These are phyloP conservation scores for Coilia nasus DNA, from an alignment of 2,797 vertebrate genomes.

Conservation along the genomic window DNA sequence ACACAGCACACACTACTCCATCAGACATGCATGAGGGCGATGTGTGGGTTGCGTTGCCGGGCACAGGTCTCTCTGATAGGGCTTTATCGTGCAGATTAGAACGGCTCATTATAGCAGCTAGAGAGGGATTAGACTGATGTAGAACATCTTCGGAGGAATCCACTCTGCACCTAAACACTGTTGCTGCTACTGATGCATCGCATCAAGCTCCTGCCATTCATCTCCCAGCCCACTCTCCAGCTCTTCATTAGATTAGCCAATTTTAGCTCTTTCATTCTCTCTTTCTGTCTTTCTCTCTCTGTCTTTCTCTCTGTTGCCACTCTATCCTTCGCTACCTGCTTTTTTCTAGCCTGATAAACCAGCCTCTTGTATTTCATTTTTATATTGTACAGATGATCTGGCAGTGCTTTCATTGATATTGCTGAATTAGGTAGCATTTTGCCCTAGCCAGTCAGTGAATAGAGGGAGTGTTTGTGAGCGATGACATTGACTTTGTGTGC, in stretches of 20 bases:
- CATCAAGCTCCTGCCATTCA: not conserved
- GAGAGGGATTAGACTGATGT: not conserved
- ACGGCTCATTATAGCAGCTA: conserved; percentile 21
- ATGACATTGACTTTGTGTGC: too few relatives aligned
- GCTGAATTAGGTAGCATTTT: too few relatives aligned
- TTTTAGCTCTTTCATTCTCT: too few relatives aligned
- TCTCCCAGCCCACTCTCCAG: not conserved
- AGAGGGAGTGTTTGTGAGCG: too few relatives aligned
- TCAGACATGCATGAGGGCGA: not conserved
- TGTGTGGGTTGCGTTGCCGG: not conserved
- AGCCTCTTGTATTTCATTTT: too few relatives aligned
- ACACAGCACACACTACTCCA: not conserved
- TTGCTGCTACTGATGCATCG: not conserved
- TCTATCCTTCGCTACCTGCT: not conserved
- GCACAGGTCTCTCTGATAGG: not conserved
- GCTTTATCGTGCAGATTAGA: conserved; percentile 28
- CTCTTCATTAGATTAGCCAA: not conserved
- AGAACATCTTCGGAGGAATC: conserved; percentile 26
- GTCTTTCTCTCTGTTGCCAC: not conserved
- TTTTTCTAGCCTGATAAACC: not conserved
- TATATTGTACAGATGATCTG: too few relatives aligned
- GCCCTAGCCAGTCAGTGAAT: too few relatives aligned
- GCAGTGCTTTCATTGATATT: too few relatives aligned
- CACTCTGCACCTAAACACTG: not conserved
- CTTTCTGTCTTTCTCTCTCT: too few relatives aligned